Conservation (phyloP, 2,888 invertebrate genomes). For the Lampropteryx suffumata region DNA sequence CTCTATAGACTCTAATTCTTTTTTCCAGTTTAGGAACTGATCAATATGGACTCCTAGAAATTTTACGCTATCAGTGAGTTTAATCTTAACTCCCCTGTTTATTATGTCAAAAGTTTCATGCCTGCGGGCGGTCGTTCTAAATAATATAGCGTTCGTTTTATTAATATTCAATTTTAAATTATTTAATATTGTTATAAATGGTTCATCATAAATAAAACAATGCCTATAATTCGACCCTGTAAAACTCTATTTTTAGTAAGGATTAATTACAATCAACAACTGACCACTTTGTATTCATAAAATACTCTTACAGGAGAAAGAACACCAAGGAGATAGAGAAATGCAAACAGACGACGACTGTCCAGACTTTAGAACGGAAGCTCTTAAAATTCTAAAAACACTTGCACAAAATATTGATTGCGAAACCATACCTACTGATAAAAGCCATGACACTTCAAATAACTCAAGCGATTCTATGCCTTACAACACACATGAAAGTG, state of each 20-base stretch:
- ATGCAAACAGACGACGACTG: slow-evolving; percentile 64
- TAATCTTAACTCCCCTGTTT: too few relatives aligned
- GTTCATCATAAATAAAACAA: slow-evolving; percentile 7
- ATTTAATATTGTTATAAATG: too few relatives aligned
- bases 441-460: slow-evolving; percentile 12
- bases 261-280: too few relatives aligned
- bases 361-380: slow-evolving; percentile 49
- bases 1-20: too few relatives aligned
- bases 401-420: slow-evolving; percentile 14
- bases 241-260: not conserved
- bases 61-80: too few relatives aligned
- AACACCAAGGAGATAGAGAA: slow-evolving; percentile 60
- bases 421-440: slow-evolving; percentile 12
- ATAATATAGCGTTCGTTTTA: too few relatives aligned
- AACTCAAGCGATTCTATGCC: slow-evolving; percentile 2
- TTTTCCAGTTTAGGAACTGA: too few relatives aligned
- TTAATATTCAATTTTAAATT: too few relatives aligned
- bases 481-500: slow-evolving; percentile 30
- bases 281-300: too few relatives aligned
- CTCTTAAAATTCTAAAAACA: slow-evolving; percentile 35
- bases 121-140: too few relatives aligned
- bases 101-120: too few relatives aligned
- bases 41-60: too few relatives aligned
- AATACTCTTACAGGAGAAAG: slow-evolving; percentile 48
- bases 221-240: not conserved